Evolutionary conservation across 2,113 vertebrate genomes (phyloP).

Genomic region (Vombatus ursinus): DNA sequence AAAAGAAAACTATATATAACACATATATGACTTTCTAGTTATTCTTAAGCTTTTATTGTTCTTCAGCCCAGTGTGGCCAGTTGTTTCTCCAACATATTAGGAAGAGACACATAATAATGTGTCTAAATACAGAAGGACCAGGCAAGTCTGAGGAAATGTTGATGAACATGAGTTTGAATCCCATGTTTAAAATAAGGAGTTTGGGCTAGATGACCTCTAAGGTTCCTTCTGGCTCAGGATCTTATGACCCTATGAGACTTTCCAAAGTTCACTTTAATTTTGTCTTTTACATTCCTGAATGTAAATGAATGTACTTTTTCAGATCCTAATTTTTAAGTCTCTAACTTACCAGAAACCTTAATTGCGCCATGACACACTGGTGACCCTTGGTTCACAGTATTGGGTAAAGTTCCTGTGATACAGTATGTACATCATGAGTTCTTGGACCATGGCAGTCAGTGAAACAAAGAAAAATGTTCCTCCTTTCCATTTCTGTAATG

Average conservation of each 20-base stretch:
- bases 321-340: not conserved
- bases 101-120: not conserved
- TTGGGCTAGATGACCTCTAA: no score
- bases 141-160: not conserved
- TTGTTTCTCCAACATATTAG: not conserved
- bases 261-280: not conserved
- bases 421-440: not conserved
- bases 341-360: not conserved
- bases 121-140: not conserved
- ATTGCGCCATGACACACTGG: not conserved
- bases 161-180: not conserved
- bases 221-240: not conserved
- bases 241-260: not conserved
- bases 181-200: not conserved
- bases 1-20: not conserved
- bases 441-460: not conserved
- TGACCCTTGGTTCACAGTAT: not conserved
- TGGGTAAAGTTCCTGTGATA: not conserved
- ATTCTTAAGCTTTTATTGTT: not conserved
- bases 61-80: not conserved
- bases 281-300: not conserved
- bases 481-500: not conserved
- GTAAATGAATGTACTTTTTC: not conserved
- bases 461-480: not conserved
- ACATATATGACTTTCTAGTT: not conserved